Conservation (phyloP, 2,888 invertebrate genomes). For the Epiblema foenella region DNA sequence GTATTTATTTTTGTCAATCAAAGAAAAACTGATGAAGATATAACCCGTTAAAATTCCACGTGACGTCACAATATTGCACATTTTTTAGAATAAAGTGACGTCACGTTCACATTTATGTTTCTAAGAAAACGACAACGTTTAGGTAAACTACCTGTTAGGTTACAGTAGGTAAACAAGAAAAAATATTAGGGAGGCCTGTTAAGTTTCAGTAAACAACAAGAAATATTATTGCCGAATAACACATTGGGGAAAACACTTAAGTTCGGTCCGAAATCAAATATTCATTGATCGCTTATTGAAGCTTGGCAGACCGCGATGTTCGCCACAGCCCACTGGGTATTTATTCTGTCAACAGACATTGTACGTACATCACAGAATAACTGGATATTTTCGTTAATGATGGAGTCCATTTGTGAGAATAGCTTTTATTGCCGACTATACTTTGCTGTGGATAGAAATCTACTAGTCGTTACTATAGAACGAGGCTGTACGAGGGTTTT, state of each 20-base stretch:
- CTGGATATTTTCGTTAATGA: slow-evolving; percentile 10
- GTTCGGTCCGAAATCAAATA: slow-evolving; percentile 27
- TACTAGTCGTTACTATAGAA: background rate
- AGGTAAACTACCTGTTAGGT: too few species aligned
- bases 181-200: too few species aligned
- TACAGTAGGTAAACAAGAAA: too few species aligned
- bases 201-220: background rate
- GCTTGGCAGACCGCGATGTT: background rate
- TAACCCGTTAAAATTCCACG: too few species aligned
- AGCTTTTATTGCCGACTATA: background rate
- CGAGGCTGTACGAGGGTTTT: background rate
- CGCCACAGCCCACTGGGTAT: slow-evolving; percentile 3
- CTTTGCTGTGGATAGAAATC: background rate
- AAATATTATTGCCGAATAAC: slow-evolving; percentile 14
- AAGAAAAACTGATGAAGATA: too few species aligned
- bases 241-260: slow-evolving; percentile 16
- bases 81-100: too few species aligned
- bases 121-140: too few species aligned
- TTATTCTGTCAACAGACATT: slow-evolving; percentile 27
- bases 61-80: too few species aligned
- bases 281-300: slow-evolving; percentile 22
- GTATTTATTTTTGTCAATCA: too few species aligned
- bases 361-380: background rate
- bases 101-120: too few species aligned
- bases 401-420: background rate